Evolutionary conservation across 2,113 vertebrate genomes (phyloP).

Genomic region (Morone chrysops): DNA sequence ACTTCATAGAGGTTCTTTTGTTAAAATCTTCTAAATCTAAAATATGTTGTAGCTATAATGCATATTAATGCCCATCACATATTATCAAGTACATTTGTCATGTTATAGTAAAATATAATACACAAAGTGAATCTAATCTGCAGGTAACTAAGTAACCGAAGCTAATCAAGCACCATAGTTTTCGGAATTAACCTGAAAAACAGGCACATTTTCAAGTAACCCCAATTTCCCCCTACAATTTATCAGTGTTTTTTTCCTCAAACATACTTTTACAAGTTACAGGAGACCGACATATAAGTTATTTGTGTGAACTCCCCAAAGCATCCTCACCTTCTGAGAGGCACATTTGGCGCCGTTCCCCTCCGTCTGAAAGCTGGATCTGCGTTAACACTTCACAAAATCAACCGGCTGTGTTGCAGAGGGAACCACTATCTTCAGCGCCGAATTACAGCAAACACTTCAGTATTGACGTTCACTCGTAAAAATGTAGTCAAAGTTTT

Average conservation of each 20-base stretch:
- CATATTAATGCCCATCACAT: too few relatives aligned
- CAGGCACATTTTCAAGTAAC: too few relatives aligned
- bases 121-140: not conserved
- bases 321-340: conserved; percentile 40
- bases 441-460: conserved; percentile 1
- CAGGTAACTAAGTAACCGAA: not conserved
- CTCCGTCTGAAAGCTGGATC: not conserved
- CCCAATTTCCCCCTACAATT: not conserved
- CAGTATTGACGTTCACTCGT: not conserved
- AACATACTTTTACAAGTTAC: not conserved
- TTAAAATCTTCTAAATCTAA: not conserved
- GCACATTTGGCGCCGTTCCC: conserved; percentile 28
- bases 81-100: not conserved
- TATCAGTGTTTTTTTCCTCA: not conserved
- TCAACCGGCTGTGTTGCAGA: not conserved
- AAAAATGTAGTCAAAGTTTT: not conserved
- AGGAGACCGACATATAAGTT: too few relatives aligned
- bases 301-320: not conserved
- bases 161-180: not conserved
- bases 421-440: not conserved
- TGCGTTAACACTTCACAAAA: not conserved
- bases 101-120: not conserved
- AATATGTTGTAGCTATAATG: not conserved
- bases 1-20: rapidly evolving
- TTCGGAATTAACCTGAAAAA: too few relatives aligned